A percentile compares a stretch with the other conserved stretches of the same genome.
These are phyloP conservation scores for Tetramorium simillimum DNA, from an alignment of 1,140 invertebrate species.

Conservation along the genomic window DNA sequence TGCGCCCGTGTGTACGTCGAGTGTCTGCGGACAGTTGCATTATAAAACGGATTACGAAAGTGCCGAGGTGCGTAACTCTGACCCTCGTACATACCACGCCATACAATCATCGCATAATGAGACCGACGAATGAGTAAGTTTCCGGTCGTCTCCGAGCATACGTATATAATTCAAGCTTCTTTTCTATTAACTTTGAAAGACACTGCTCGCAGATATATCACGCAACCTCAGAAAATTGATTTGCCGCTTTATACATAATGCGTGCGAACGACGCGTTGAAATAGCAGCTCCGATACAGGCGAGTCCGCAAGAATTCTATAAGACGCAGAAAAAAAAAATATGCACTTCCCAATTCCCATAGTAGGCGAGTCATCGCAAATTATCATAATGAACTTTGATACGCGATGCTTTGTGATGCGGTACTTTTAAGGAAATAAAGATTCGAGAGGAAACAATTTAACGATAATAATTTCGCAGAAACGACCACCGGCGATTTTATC, in stretches of 20 bases:
- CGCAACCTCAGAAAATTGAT: constrained; percentile 54
- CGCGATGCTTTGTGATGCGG: not conserved
- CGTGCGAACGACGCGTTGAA: constrained; percentile 30
- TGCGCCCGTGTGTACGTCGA: not conserved
- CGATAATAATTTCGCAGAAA: not conserved
- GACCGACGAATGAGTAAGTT: constrained; percentile 61
- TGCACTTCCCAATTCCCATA: constrained; percentile 7
- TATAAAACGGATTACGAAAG: constrained; percentile 69
- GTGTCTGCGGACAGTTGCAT: constrained; percentile 22
- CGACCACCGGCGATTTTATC: not conserved
- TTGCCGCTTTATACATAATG: constrained; percentile 32
- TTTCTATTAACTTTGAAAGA: constrained; percentile 40
- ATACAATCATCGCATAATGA: constrained; percentile 60
- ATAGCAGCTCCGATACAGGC: not conserved
- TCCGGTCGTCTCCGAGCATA: constrained; percentile 63
- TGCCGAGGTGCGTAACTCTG: constrained; percentile 52
- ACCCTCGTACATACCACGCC: constrained; percentile 59
- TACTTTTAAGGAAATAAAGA: not conserved
- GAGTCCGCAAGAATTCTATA: not conserved
- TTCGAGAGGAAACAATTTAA: not conserved
- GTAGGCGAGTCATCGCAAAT: not conserved
- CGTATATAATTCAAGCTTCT: constrained; percentile 44
- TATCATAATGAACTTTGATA: not conserved
- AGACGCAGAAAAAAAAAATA: not conserved
- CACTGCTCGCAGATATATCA: constrained; percentile 36